A percentile compares a stretch with the other conserved stretches of the same genome.
Conservation (phyloP, 2,113 vertebrate genomes). For the Oenanthe melanoleuca region DNA sequence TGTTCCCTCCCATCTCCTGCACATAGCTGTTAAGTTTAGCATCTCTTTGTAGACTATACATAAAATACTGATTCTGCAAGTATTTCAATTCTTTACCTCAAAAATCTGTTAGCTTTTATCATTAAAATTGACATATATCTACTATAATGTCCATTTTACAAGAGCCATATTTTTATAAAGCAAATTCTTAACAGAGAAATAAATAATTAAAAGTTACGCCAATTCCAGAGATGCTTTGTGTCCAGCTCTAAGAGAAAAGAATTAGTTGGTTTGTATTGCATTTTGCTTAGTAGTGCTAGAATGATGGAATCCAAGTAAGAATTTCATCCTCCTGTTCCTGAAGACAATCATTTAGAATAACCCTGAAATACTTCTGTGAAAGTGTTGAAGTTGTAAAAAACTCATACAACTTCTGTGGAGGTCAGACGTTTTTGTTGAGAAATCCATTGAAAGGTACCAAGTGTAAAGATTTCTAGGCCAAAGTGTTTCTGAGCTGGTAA, state of each 20-base stretch:
- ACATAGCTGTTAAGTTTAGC: neutral
- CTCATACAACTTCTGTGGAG: neutral
- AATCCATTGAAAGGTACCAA: neutral
- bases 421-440: neutral
- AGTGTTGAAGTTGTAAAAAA: neutral
- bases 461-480: neutral
- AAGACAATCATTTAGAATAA: neutral
- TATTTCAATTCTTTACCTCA: neutral
- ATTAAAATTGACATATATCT: neutral
- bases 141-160: neutral
- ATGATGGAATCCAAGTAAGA: neutral
- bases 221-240: neutral
- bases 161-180: neutral
- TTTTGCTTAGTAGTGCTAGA: neutral
- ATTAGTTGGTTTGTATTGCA: neutral
- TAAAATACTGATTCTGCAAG: neutral
- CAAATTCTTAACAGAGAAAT: neutral
- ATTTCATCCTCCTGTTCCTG: neutral
- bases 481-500: neutral
- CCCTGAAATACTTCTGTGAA: neutral
- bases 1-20: neutral
- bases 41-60: neutral
- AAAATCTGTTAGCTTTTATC: neutral
- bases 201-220: neutral
- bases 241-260: neutral